Evolutionary conservation across 2,888 invertebrate species (phyloP), one percentile per base, ranked within the genome.

Genomic region (Clanis bilineata): DNA sequence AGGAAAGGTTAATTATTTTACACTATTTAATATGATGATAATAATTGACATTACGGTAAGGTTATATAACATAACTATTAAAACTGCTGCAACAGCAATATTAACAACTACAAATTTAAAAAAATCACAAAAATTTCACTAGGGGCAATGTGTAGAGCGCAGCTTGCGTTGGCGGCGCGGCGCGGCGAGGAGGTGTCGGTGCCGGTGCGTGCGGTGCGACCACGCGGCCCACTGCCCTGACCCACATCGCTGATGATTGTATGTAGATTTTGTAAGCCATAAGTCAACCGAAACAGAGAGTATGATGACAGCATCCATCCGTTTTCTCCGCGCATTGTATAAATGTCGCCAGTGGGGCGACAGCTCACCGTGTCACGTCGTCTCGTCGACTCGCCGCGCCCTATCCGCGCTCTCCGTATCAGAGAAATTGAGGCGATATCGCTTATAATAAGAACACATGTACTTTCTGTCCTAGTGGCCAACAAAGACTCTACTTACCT

Each of bases 261-360:
- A 90, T 90, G 90, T 88, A 90, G 90, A 91, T 91, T 90, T 86
- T 86, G 84, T 85, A 85, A 88, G 86, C 80, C 85, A 86, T 88
- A 90, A 87, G 84, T 88, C 82, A 88, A 77, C 74, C 82, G 73
- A 73, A 72, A 69, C 63, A 77, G 77, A 77, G 80, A 80, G 77
- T 72, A 70, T 73, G 86, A 87, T 89, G 88, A 89, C 88, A 91
- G 85, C 86, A 86, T 88, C 83, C 79, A 80, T 81, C 74, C 79
- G 85, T 86, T 88, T 89, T 87, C 89, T 86, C 88, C 82, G 69
- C 70, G 77, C 81, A 85, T 88, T 84, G 83, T 84, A 71, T 71
- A 72, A 69, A 72, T 63, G 66, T 68, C 67, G 61, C 44, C 55
- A 59, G 62, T 57, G 57, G 66, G 57, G 63, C 61, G 70, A 64